Evolutionary conservation across 2,797 vertebrate species (phyloP).

Genomic region (Spheniscus humboldti): DNA sequence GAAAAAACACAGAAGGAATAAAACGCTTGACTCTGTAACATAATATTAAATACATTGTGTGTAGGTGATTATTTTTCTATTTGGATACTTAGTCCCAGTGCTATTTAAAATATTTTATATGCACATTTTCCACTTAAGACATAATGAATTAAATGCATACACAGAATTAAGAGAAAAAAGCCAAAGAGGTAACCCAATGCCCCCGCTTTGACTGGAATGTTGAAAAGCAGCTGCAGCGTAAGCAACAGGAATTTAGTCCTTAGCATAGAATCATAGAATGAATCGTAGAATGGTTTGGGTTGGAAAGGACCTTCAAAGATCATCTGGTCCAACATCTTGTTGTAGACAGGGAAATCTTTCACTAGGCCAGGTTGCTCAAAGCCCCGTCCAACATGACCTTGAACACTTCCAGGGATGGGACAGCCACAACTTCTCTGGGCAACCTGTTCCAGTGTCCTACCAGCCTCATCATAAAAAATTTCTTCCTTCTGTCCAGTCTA

Average conservation of each 20-base stretch:
- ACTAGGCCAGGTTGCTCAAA: neutral
- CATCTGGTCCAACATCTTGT: neutral
- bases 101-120: neutral
- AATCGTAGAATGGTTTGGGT: neutral
- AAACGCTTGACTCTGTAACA: neutral
- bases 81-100: neutral
- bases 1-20: neutral
- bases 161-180: neutral
- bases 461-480: rapidly evolving
- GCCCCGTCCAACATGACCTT: neutral
- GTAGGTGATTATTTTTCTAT: neutral
- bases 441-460: neutral
- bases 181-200: neutral
- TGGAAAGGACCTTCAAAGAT: neutral
- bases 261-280: neutral
- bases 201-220: neutral
- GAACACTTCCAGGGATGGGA: rapidly evolving
- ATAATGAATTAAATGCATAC: neutral
- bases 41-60: neutral
- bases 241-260: neutral
- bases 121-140: neutral
- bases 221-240: neutral
- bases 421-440: neutral
- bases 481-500: neutral
- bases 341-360: neutral